Base-by-base conservation (phyloP, 2,888 invertebrate genomes). In the Drepanosiphum platanoidis region DNA sequence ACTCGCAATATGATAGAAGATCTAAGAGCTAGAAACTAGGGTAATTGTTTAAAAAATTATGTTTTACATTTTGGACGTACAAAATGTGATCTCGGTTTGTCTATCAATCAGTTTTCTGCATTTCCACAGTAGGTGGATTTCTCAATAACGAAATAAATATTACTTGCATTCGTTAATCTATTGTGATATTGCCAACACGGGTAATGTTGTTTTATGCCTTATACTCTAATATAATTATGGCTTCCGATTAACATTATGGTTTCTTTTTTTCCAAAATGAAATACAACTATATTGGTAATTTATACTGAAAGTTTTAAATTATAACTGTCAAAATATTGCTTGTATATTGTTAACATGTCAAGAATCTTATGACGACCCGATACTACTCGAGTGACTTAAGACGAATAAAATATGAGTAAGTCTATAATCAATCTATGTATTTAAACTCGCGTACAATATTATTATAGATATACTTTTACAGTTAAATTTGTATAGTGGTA, bases 211-310 rank as follows among this genome's bases (percentile, higher is more conserved):
- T n/a, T n/a, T n/a, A n/a, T n/a, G n/a, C n/a, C n/a, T n/a, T n/a
- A n/a, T n/a, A n/a, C n/a, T n/a, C n/a, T 42, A 78, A n/a, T 75
- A 75, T 46, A 68, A 52, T 80, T 80, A 46, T n/a, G 80, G 80
- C 80, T 80, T 80, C 80, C 18, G 2, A 18, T 42, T n/a, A 52
- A 80, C 13, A 34, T 22, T 80, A 80, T 27, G 80, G 80, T 80
- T 80, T 80, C 80, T 36, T 52, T 52, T 66, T 39, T 34, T 32
- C 15, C 18, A 68, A 68, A 68, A 34, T 34, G 4, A 18, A 68
- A 68, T 34, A 34, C 2, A 68, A 32, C 32, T 68, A 11, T 7
- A 27, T 46, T n/a, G n/a, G 52, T 52, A 52, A 46, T 46, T 46
- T 18, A 52, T 52, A 52, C 52, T 52, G 22, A 5, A 18, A 52